phyloP scores from a whole-genome alignment of 2,797 vertebrate species.

The Sphaeramia orbicularis region DNA sequence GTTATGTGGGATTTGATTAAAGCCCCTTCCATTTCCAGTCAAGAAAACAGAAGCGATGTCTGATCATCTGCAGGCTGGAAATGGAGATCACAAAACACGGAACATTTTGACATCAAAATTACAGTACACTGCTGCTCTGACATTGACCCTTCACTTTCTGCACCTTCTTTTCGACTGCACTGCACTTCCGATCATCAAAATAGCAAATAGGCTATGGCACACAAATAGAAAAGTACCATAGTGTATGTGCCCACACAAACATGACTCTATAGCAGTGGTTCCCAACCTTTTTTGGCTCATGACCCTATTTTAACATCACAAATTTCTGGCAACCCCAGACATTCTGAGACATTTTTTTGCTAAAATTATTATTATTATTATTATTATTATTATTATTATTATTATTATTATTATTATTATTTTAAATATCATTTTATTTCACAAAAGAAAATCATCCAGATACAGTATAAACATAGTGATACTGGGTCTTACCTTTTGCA shows the following conservation, averaged over 20 bases:
- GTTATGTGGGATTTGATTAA: conserved; percentile 2
- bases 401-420: no score
- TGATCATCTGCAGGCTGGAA: conserved; percentile 13
- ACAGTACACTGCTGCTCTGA: conserved; percentile 11
- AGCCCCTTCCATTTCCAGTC: not conserved
- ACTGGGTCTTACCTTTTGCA: no score
- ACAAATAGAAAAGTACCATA: conserved; percentile 4
- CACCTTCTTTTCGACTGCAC: conserved; percentile 29
- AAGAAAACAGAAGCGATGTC: conserved; percentile 6
- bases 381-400: no score
- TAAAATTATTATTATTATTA: no score
- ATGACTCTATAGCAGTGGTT: conserved; percentile 12
- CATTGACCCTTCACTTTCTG: conserved; percentile 21
- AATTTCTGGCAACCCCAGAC: no score
- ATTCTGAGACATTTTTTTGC: no score
- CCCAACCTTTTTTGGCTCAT: no score
- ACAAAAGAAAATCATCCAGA: no score
- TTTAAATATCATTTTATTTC: no score
- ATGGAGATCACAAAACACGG: conserved; percentile 16
- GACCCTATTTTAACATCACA: no score
- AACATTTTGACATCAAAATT: conserved; percentile 48
- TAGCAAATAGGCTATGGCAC: not conserved
- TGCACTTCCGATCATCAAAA: conserved; percentile 20
- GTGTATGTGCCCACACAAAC: conserved; percentile 24
- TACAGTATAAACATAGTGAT: no score